Conservation (phyloP, 2,797 vertebrate species). For the Basileuterus tristriatus region DNA sequence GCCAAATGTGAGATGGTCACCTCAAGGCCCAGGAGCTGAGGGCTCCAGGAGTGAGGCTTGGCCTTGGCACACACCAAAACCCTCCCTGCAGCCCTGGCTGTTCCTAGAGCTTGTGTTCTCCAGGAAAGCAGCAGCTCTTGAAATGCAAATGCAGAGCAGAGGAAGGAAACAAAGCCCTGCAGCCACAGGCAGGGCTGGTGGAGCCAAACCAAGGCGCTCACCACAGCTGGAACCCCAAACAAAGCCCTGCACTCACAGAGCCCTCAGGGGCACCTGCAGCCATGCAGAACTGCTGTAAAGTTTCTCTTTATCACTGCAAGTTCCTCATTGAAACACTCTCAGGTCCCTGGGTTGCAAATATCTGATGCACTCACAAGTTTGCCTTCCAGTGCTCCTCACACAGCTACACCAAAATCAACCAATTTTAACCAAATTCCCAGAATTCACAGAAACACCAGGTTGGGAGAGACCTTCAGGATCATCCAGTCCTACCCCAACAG, state of each 20-base stretch:
- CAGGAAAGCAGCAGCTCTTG: not conserved
- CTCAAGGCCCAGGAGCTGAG: not conserved
- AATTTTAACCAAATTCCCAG: not conserved
- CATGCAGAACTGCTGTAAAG: not conserved
- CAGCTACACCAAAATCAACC: not conserved
- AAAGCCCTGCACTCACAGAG: not conserved
- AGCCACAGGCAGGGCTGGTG: not conserved
- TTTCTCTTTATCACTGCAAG: not conserved
- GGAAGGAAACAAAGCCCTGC: not conserved
- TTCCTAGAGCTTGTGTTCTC: not conserved
- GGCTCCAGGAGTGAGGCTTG: no score
- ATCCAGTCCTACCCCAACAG: not conserved
- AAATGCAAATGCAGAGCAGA: not conserved
- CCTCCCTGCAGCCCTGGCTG: not conserved
- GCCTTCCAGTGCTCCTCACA: not conserved
- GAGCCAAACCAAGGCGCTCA: not conserved
- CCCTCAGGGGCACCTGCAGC: not conserved
- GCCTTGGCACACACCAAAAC: rapidly evolving
- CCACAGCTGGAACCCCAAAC: not conserved
- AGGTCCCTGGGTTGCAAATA: not conserved
- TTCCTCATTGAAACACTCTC: not conserved
- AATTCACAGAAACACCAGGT: not conserved
- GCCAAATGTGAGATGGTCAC: rapidly evolving
- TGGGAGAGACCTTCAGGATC: not conserved
- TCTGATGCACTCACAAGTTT: rapidly evolving